Conservation (phyloP, 2,113 vertebrate species). For the Siphamia tubifer region DNA sequence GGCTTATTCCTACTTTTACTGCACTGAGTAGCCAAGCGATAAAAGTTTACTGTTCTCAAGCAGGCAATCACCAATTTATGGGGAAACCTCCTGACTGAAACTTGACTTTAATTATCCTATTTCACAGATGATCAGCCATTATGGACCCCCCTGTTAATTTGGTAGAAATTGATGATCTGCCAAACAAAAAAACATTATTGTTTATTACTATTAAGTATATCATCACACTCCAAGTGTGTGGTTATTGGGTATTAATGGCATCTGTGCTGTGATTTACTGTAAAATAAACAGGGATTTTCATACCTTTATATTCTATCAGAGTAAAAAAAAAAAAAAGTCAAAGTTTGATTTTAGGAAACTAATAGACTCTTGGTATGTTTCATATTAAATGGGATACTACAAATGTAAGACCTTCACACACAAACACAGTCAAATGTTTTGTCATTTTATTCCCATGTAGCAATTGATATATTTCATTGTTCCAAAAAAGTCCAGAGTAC, state of each 20-base stretch:
- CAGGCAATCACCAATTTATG: slow-evolving; percentile 51
- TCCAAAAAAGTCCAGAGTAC: too few relatives aligned
- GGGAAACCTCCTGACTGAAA: slow-evolving; percentile 38
- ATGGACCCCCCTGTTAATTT: slow-evolving; percentile 53
- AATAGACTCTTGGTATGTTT: background rate
- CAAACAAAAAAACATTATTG: background rate
- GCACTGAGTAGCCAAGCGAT: slow-evolving; percentile 37
- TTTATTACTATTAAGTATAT: background rate
- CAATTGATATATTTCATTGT: too few relatives aligned
- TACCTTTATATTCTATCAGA: too few relatives aligned
- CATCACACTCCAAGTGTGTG: background rate
- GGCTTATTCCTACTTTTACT: slow-evolving; percentile 43
- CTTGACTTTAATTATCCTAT: slow-evolving; percentile 64
- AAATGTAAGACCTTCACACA: too few relatives aligned
- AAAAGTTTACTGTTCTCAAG: slow-evolving; percentile 60
- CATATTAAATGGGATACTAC: too few relatives aligned
- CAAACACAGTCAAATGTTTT: too few relatives aligned
- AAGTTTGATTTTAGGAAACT: background rate
- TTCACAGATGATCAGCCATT: slow-evolving; percentile 62
- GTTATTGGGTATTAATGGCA: background rate
- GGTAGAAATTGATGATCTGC: slow-evolving; percentile 48
- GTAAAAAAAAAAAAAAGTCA: background rate
- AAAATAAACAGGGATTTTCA: background rate
- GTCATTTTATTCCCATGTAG: too few relatives aligned
- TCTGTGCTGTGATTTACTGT: background rate